Evolutionary conservation across 2,888 invertebrate genomes (phyloP).

Genomic region (Neoascia interrupta): DNA sequence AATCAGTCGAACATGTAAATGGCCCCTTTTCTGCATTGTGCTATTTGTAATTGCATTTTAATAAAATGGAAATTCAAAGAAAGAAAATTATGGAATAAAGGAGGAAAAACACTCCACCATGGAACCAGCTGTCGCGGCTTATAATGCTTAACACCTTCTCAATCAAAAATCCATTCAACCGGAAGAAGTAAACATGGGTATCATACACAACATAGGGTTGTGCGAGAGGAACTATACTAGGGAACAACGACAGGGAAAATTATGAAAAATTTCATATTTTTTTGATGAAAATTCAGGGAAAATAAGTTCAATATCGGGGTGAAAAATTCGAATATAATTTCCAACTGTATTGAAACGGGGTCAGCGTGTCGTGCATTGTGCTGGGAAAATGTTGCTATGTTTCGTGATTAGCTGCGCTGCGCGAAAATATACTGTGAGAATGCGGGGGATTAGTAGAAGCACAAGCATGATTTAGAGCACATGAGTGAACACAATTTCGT

Average conservation of each 20-base stretch:
- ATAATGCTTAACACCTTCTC: slow-evolving; percentile 57
- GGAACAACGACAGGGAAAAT: slow-evolving; percentile 9
- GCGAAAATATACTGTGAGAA: no score
- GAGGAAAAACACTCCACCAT: neutral
- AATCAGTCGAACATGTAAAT: slow-evolving; percentile 68
- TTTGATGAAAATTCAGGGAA: neutral
- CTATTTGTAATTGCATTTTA: slow-evolving; percentile 54
- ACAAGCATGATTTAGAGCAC: no score
- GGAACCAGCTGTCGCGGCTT: slow-evolving; percentile 51
- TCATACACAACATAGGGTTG: neutral
- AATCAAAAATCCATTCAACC: slow-evolving; percentile 64
- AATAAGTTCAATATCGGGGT: neutral
- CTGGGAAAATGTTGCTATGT: slow-evolving; percentile 13
- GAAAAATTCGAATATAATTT: slow-evolving; percentile 19
- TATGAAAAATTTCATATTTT: slow-evolving; percentile 39
- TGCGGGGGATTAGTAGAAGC: no score
- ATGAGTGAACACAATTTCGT: no score
- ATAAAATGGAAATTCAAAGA: slow-evolving; percentile 37
- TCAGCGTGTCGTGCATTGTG: neutral
- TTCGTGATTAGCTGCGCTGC: slow-evolving; percentile 22
- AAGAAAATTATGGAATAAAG: neutral
- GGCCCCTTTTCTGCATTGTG: slow-evolving; percentile 25
- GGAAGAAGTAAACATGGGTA: slow-evolving; percentile 49
- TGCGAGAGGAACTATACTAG: neutral
- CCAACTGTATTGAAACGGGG: slow-evolving; percentile 21